Base-by-base conservation (phyloP, 1,140 invertebrate species). In the Doryteuthis pealeii region DNA sequence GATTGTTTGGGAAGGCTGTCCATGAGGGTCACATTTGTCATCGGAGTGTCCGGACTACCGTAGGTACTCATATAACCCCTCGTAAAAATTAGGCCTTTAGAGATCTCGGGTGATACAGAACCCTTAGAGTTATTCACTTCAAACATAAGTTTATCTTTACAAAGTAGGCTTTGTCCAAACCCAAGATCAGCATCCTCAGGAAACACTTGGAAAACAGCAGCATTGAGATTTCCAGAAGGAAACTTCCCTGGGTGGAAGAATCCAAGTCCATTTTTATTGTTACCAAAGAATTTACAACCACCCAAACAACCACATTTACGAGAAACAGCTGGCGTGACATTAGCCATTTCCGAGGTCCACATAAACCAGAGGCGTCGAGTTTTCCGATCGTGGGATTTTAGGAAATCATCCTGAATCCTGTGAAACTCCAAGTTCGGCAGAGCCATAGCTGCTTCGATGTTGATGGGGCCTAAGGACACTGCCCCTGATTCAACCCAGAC, bases 251-350 rank as follows among this genome's bases (percentile, higher is more conserved):
- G 94, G 82, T 95, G 94, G 74, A 98, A 95, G 85, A 98, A 97
- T 78, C 91, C 92, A 28, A 91, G 86, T 0, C 96, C 96, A 86
- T 96, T 96, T 73, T 81, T 82, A 78, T 89, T 90, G 26, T 82
- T 93, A 5, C 96, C 96, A 87, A 99, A 99, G 88, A 99, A 99
- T 22, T 90, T 89, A 84, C 95, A 98, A 0, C 96, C 96, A 2
- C 97, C 97, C 62, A 94, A 93, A 88, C 98, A 99, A 0, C 96
- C 97, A 87, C 98, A 99, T 78, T 93, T 94, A n/a, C 91, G 90
- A 10, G 89, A 81, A n/a, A 86, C 81, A 43, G 80, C 28, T 88
- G 77, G 90, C 79, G 89, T 70, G 8, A 85, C 89, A 84, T 89
- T 77, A 81, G 89, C 72, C 10, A 84, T 89, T 0, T 93, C 92